Conservation (phyloP, 2,888 invertebrate species). For the Volucella inflata region DNA sequence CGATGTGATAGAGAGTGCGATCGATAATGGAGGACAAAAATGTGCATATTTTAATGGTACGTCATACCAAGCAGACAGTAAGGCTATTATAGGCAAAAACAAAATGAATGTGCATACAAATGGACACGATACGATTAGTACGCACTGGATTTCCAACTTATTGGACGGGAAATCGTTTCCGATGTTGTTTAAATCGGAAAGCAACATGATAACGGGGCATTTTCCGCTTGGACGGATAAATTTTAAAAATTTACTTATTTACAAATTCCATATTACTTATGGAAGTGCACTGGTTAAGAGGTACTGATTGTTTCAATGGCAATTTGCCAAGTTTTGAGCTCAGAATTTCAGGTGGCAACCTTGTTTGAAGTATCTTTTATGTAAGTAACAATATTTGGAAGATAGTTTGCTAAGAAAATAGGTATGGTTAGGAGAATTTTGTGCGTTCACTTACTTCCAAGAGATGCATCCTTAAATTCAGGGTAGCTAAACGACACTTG, state of each 20-base stretch:
- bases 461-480: too few relatives aligned
- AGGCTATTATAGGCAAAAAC: conserved; percentile 7
- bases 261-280: not conserved
- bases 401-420: too few relatives aligned
- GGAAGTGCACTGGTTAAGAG: not conserved
- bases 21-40: not conserved
- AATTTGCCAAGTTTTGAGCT: too few relatives aligned
- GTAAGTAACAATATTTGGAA: too few relatives aligned
- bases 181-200: not conserved
- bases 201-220: not conserved
- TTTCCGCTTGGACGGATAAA: conserved; percentile 17
- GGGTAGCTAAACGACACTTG: too few relatives aligned
- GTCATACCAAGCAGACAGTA: conserved; percentile 24
- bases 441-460: too few relatives aligned
- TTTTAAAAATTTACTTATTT: not conserved
- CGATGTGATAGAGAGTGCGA: not conserved
- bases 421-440: too few relatives aligned
- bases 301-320: too few relatives aligned
- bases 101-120: conserved; percentile 2
- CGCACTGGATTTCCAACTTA: not conserved
- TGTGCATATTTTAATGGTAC: conserved; percentile 30
- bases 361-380: too few relatives aligned
- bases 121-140: too few relatives aligned
- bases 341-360: too few relatives aligned
- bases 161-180: conserved; percentile 23